Conservation (phyloP, 2,113 vertebrate species). For the Callopanchax toddi region DNA sequence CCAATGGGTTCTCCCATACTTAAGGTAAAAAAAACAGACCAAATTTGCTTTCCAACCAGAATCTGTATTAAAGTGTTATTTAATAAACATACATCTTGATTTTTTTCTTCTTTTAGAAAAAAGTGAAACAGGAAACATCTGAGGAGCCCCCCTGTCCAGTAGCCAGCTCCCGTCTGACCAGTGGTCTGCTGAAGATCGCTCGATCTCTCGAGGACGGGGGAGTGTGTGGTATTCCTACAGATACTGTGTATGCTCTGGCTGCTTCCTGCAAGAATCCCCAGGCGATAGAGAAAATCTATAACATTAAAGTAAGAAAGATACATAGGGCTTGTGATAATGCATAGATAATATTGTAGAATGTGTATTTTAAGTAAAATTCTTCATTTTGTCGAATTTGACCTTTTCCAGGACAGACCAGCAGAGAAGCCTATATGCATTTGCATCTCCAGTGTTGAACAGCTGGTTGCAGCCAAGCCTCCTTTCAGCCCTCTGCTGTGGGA, state of each 20-base stretch:
- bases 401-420: constrained; percentile 84
- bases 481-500: constrained; percentile 90
- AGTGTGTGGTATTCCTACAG: constrained; percentile 88
- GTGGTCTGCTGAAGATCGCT: constrained; percentile 81
- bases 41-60: too few relatives aligned
- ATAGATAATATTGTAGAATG: too few relatives aligned
- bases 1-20: constrained; percentile 81
- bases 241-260: constrained; percentile 89
- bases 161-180: constrained; percentile 80
- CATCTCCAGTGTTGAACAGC: constrained; percentile 87
- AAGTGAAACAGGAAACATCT: constrained; percentile 43
- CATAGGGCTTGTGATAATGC: background rate
- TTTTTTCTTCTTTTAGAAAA: constrained; percentile 41
- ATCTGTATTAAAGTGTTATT: background rate
- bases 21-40: constrained; percentile 69
- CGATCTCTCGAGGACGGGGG: constrained; percentile 78
- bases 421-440: constrained; percentile 92
- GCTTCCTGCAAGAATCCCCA: constrained; percentile 89
- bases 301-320: constrained; percentile 83
- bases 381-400: background rate
- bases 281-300: constrained; percentile 89
- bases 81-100: background rate
- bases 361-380: background rate
- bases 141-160: constrained; percentile 71
- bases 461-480: constrained; percentile 83